Evolutionary conservation across 1,140 invertebrate species (phyloP), one percentile per base, ranked within the genome.

Genomic region (Drosophila nigrodunni): DNA sequence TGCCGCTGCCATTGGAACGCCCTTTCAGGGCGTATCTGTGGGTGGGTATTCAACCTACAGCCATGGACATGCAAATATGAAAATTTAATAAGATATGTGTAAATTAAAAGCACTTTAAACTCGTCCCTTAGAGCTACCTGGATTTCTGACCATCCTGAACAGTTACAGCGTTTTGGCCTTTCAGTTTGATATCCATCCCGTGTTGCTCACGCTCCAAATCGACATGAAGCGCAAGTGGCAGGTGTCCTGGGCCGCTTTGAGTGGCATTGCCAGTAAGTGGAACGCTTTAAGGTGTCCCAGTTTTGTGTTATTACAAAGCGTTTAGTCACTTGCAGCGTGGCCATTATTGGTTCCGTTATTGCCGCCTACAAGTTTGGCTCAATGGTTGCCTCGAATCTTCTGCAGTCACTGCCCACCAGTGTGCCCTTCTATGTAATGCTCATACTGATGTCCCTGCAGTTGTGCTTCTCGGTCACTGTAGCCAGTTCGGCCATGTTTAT

Each of bases 141-240:
- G 85, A 0, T 94, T 93, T 76, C 74, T 94, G 49, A 92, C 94
- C 54, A 88, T 95, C 9, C 91, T 95, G 0, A 94, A 93, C 55
- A 86, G 90, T 37, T 92, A 52, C 69, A 95, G 95, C 44, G 94
- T 96, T 47, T 91, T 96, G 37, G 94, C 95, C 9, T 96, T 96
- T 82, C 95, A 96, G 93, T 97, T 97, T 77, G 96, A 97, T 79
- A 95, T 97, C 44, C 96, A 97, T 93, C 96, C 96, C 3, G 95
- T 95, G 73, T 92, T 97, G 55, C 93, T 97, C 81, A 96, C 96
- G 0, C 94, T 97, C 10, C 96, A 96, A 92, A 95, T 97, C 46
- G 96, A 97, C 81, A 97, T 97, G 96, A 93, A 94, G 76, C 94
- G 95, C 44, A 95, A 95, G 69, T 90, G 93, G 1, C 94, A 95